phyloP scores from a whole-genome alignment of 2,888 invertebrate genomes.

The Linnaemya vulpina region DNA sequence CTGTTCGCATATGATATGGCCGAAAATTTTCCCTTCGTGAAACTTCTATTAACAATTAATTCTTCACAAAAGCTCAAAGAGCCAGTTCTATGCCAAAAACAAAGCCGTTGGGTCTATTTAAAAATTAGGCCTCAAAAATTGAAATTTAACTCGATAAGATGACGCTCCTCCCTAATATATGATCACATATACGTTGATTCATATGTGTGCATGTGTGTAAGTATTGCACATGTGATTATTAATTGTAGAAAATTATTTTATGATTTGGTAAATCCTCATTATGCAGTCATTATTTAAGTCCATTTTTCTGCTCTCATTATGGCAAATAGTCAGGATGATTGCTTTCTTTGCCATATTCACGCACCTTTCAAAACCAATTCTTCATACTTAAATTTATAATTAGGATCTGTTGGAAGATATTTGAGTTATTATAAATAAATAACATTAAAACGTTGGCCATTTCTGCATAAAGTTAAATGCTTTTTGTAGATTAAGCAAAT shows the following conservation, averaged over 20 bases:
- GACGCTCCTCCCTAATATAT: neutral
- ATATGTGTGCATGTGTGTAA: neutral
- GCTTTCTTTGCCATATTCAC: constrained; percentile 30
- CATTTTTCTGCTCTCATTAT: constrained; percentile 26
- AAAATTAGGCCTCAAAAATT: no score
- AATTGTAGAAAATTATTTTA: constrained; percentile 29
- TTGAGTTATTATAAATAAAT: neutral
- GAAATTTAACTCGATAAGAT: no score
- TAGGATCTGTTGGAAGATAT: neutral
- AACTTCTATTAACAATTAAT: no score
- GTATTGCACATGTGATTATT: neutral
- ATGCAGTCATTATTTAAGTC: constrained; percentile 78
- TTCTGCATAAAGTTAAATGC: no score
- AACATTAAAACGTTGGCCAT: neutral
- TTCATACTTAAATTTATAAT: constrained; percentile 9
- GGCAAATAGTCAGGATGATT: constrained; percentile 26
- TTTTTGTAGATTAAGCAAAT: no score
- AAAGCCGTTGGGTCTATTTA: no score
- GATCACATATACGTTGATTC: neutral
- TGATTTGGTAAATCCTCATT: constrained; percentile 81
- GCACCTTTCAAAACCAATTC: constrained; percentile 30
- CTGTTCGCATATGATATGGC: no score
- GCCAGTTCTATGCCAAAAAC: no score
- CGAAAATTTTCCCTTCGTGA: no score
- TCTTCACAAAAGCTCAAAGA: no score